These are phyloP conservation scores for Sphecodes monilicornis DNA, from an alignment of 2,888 invertebrate species.

Conservation along the genomic window DNA sequence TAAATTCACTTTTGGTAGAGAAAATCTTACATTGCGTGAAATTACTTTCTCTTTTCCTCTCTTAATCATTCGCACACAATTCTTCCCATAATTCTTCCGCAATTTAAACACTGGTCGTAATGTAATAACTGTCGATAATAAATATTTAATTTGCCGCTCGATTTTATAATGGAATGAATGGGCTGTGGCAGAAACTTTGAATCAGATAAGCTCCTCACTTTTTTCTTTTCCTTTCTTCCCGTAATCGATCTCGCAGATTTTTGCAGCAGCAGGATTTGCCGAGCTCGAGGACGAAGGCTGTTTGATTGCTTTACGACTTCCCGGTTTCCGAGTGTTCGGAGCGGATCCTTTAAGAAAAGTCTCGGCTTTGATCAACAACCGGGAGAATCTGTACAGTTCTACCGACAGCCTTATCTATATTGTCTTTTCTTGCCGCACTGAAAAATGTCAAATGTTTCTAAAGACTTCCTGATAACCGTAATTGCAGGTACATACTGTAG, in stretches of 20 bases:
- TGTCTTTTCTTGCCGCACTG: conserved; percentile 62
- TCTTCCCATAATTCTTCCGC: background rate
- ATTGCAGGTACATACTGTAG: conserved; percentile 60
- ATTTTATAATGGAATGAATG: conserved; percentile 29
- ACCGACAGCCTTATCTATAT: conserved; percentile 69
- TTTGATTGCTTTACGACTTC: conserved; percentile 66
- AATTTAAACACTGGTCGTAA: conserved; percentile 3
- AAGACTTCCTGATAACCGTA: conserved; percentile 67
- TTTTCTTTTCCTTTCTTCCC: conserved; percentile 28
- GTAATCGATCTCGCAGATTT: conserved; percentile 46
- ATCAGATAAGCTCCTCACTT: conserved; percentile 46
- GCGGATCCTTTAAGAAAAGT: conserved; percentile 51
- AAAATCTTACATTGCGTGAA: background rate
- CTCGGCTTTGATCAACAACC: conserved; percentile 31
- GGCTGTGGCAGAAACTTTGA: conserved; percentile 11
- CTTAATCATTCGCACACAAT: background rate
- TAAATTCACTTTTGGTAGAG: background rate
- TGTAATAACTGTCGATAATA: conserved; percentile 23
- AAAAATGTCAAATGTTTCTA: conserved; percentile 63
- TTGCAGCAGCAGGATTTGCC: conserved; percentile 37
- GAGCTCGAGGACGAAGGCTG: conserved; percentile 34
- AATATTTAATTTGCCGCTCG: conserved; percentile 34
- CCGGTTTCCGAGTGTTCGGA: conserved; percentile 46
- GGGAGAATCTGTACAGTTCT: conserved; percentile 40
- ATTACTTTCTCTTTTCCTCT: background rate